Percentiles rank a stretch among this genome's conserved stretches.
Evolutionary conservation across 2,888 invertebrate species (phyloP).

Genomic region (Epinotia bilunana): DNA sequence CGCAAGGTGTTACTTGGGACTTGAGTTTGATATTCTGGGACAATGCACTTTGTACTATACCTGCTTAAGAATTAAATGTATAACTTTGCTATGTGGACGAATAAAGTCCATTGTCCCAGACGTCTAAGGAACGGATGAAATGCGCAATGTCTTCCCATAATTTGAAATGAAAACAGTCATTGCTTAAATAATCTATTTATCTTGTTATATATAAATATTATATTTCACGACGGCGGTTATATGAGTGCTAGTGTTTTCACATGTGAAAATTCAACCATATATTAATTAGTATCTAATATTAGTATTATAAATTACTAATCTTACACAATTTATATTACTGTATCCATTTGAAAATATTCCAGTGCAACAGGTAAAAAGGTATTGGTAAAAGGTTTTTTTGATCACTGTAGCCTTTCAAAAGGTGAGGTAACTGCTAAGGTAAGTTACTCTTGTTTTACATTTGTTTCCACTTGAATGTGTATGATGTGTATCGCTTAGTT

Average conservation of each 20-base stretch:
- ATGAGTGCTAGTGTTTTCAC: conserved; percentile 85
- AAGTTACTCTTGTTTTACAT: conserved; percentile 61
- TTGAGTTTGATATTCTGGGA: conserved; percentile 71
- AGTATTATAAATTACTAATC: conserved; percentile 82
- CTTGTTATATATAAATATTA: conserved; percentile 77
- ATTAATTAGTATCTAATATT: conserved; percentile 77
- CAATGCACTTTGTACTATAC: conserved; percentile 61
- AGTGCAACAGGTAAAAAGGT: conserved; percentile 79
- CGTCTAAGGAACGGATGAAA: conserved; percentile 84
- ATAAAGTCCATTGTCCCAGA: conserved; percentile 75
- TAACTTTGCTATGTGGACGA: conserved; percentile 12
- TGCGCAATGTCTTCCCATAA: conserved; percentile 85
- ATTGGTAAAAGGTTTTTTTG: conserved; percentile 70
- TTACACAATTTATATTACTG: conserved; percentile 71
- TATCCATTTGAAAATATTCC: conserved; percentile 71
- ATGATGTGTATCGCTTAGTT: conserved; percentile 67
- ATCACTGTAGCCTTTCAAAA: conserved; percentile 71
- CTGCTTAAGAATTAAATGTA: conserved; percentile 10
- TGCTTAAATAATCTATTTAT: conserved; percentile 81
- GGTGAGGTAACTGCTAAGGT: conserved; percentile 77
- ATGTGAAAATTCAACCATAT: conserved; percentile 82
- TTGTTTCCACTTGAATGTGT: conserved; percentile 55
- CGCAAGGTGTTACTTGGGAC: conserved; percentile 74
- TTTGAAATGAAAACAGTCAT: conserved; percentile 80
- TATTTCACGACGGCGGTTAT: conserved; percentile 79